Evolutionary conservation across 2,888 invertebrate genomes (phyloP).

Genomic region (Muschampia plurimacula): DNA sequence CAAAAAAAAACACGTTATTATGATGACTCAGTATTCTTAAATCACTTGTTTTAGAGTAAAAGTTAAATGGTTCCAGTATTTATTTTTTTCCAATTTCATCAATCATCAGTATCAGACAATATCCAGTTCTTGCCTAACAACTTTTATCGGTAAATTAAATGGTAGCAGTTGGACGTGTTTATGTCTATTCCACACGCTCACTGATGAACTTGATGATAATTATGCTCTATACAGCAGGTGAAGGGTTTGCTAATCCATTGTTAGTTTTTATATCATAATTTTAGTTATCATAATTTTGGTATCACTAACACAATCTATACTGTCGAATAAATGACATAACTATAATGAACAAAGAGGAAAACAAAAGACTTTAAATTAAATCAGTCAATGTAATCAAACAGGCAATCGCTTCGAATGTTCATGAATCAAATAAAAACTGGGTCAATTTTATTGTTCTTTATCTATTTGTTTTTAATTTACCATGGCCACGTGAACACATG

Average conservation of each 20-base stretch:
- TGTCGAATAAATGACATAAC: neutral
- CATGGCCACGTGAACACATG: neutral
- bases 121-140: neutral
- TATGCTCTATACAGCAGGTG: neutral
- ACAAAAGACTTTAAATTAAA: neutral
- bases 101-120: neutral
- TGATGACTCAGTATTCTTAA: no score
- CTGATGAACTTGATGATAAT: slow-evolving; percentile 8
- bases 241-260: slow-evolving; percentile 4
- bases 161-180: slow-evolving; percentile 5
- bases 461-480: slow-evolving; percentile 7
- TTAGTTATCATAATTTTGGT: neutral
- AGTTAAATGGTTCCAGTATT: no score
- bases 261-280: neutral
- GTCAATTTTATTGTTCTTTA: neutral
- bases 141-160: neutral
- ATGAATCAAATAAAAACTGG: neutral
- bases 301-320: neutral
- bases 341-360: neutral
- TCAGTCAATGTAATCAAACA: neutral
- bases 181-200: neutral
- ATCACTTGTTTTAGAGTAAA: no score
- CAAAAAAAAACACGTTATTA: no score
- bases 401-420: slow-evolving; percentile 13
- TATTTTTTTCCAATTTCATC: neutral